phyloP scores from a whole-genome alignment of 2,888 invertebrate species.

The Hemaris fuciformis region DNA sequence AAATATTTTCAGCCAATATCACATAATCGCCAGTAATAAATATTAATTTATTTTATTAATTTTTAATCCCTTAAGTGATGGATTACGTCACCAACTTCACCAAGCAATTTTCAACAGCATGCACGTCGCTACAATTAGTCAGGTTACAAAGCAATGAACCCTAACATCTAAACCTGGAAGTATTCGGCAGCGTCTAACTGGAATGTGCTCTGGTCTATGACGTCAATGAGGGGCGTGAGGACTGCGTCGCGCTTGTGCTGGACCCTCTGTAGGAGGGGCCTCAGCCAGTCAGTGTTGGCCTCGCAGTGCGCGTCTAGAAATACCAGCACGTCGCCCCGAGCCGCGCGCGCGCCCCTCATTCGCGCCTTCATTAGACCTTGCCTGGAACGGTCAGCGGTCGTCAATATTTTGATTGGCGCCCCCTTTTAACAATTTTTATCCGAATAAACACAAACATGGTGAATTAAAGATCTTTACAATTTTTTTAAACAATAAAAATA shows the following conservation, averaged over 20 bases:
- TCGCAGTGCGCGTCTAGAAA: slow-evolving; percentile 97
- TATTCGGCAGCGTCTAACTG: slow-evolving; percentile 58
- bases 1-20: no score
- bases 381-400: slow-evolving; percentile 49
- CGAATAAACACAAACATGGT: no score
- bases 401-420: background rate
- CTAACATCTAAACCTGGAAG: slow-evolving; percentile 50
- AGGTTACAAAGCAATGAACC: background rate
- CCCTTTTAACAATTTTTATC: background rate
- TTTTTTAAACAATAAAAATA: no score
- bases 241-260: slow-evolving; percentile 86
- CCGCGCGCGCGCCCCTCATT: slow-evolving; percentile 90
- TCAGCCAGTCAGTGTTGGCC: slow-evolving; percentile 88
- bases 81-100: background rate
- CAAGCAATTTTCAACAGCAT: background rate
- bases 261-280: slow-evolving; percentile 90
- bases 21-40: no score
- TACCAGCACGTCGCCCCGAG: slow-evolving; percentile 90
- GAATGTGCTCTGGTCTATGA: slow-evolving; percentile 90
- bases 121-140: background rate
- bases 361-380: slow-evolving; percentile 95
- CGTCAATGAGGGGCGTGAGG: slow-evolving; percentile 96
- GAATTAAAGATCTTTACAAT: no score
- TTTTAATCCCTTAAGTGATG: background rate
- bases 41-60: no score